Evolutionary conservation across 2,113 vertebrate species (phyloP).

Genomic region (Platycercus adscitus): DNA sequence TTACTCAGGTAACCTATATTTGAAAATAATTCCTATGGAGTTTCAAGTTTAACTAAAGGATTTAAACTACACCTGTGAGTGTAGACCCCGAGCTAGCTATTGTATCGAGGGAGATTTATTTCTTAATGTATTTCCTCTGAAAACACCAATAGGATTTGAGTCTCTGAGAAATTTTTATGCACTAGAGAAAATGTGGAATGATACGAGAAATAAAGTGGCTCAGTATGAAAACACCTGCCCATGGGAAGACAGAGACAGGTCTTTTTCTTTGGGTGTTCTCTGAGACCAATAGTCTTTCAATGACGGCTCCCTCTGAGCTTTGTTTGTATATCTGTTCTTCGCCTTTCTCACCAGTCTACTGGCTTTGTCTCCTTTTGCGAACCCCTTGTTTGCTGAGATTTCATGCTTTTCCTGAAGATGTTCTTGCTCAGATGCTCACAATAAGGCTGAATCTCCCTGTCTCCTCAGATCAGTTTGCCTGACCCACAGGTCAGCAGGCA

Average conservation of each 20-base stretch:
- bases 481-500: neutral
- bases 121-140: neutral
- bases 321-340: neutral
- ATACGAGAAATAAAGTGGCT: neutral
- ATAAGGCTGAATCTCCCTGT: neutral
- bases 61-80: neutral
- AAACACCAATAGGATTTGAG: neutral
- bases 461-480: neutral
- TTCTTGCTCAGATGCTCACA: neutral
- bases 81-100: neutral
- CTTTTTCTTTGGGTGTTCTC: neutral
- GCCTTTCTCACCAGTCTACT: neutral
- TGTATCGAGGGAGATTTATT: neutral
- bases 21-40: neutral
- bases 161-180: neutral
- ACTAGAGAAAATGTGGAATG: neutral
- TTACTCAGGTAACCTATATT: neutral
- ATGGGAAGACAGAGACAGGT: neutral
- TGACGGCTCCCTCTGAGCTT: neutral
- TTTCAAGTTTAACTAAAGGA: neutral
- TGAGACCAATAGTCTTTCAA: neutral
- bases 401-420: neutral
- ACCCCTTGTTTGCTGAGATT: neutral
- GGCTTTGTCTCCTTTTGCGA: neutral
- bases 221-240: neutral